phyloP scores from a whole-genome alignment of 2,113 vertebrate species.

The Tetrao urogallus region DNA sequence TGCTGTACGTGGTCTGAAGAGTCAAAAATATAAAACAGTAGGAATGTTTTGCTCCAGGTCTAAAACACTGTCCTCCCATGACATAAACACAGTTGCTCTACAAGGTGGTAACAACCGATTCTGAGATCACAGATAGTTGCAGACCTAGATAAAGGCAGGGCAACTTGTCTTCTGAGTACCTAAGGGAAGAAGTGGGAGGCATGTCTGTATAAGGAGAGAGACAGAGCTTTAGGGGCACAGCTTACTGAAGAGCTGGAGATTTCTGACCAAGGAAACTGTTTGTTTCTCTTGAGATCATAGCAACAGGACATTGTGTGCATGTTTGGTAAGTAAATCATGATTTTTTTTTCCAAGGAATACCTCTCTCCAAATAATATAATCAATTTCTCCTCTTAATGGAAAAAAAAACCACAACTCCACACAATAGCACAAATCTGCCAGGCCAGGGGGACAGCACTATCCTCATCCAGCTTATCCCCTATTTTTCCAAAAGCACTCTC shows the following conservation, averaged over 20 bases:
- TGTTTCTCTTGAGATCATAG: slow-evolving; percentile 41
- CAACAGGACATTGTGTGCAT: background rate
- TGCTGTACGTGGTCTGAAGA: background rate
- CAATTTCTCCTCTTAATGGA: background rate
- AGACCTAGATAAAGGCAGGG: background rate
- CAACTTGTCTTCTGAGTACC: background rate
- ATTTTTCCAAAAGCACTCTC: slow-evolving; percentile 49
- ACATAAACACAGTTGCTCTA: background rate
- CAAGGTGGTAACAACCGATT: background rate
- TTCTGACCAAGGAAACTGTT: background rate
- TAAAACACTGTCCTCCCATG: background rate
- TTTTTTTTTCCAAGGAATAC: slow-evolving; percentile 41
- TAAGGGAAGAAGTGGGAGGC: background rate
- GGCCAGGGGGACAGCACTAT: background rate
- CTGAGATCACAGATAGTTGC: background rate
- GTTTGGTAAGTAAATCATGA: background rate
- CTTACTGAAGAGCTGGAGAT: background rate
- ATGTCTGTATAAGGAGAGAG: background rate
- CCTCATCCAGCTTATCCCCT: slow-evolving; percentile 16
- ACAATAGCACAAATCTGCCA: background rate
- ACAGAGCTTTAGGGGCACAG: background rate
- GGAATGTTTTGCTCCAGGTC: background rate
- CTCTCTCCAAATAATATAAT: slow-evolving; percentile 5
- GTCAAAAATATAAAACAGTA: background rate
- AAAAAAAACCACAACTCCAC: background rate